phyloP scores from a whole-genome alignment of 2,797 vertebrate species.

The Leuciscus waleckii region DNA sequence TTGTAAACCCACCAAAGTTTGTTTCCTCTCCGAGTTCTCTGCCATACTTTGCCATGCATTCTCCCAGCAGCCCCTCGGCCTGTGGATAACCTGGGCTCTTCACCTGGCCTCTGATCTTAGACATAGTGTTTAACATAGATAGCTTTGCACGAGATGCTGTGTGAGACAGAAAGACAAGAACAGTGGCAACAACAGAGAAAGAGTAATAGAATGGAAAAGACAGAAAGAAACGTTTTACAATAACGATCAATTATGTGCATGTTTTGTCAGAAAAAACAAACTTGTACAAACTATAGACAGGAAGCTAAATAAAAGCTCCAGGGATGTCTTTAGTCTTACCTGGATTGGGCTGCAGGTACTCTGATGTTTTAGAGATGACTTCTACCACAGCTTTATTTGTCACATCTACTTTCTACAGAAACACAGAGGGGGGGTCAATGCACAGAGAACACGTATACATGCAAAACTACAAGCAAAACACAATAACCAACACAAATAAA shows the following conservation, averaged over 20 bases:
- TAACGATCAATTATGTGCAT: not conserved
- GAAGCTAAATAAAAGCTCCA: constrained; percentile 15
- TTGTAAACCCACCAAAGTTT: constrained; percentile 88
- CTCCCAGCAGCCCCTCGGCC: constrained; percentile 93
- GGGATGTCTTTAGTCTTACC: constrained; percentile 76
- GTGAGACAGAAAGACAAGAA: not conserved
- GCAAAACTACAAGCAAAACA: not conserved
- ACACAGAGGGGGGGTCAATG: constrained; percentile 55
- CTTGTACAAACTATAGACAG: not conserved
- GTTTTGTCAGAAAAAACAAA: not conserved
- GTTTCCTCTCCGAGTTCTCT: constrained; percentile 95
- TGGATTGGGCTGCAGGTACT: constrained; percentile 98
- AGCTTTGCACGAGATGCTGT: constrained; percentile 95
- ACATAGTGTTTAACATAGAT: constrained; percentile 97
- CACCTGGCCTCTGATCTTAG: constrained; percentile 98
- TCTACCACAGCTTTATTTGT: constrained; percentile 96
- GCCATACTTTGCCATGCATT: constrained; percentile 95
- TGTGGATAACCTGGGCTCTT: constrained; percentile 97
- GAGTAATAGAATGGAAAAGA: not conserved
- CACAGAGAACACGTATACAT: constrained; percentile 21
- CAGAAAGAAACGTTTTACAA: constrained; percentile 42
- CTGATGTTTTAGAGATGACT: constrained; percentile 94
- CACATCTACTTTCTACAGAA: constrained; percentile 93
- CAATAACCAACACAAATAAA: not conserved
- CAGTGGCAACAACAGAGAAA: not conserved